Base-by-base conservation (phyloP, 1,140 invertebrate species). In the Zaprionus nigranus region DNA sequence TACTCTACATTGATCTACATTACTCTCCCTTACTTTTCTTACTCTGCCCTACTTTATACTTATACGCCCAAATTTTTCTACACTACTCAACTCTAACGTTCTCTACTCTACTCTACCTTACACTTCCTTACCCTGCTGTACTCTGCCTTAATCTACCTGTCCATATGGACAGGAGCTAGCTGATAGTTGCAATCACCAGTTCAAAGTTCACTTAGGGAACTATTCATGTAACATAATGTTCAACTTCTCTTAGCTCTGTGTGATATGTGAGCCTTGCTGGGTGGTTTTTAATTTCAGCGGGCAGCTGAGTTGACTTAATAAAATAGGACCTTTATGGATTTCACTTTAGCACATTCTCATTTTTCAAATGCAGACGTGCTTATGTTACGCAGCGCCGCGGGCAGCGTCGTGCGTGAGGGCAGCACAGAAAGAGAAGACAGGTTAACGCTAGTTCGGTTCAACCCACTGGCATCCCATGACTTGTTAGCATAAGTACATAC, bases 361-460 rank as follows among this genome's bases (percentile, higher is more conserved):
- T 51, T 51, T 51, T 51, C 20, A 51, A 51, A 20, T 24, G 46
- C 20, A 51, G 46, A 51, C 46, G 46, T 51, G 46, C 46, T 51
- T 51, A 24, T 51, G 46, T 51, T 51, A 51, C 46, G 4, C 17
- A 51, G 46, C 20, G 9, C 12, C 46, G 40, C 46, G 0, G 20
- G 40, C 40, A 7, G 6, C 6, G 5, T 46, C 9, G 40, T 46
- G 40, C 40, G 40, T 46, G 40, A 46, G 40, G 40, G n/a, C 12
- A 51, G 46, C 40, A 7, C n/a, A 1, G n/a, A 24, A 51, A 9
- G 22, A 13, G 46, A 20, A 13, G 5, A 2, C 11, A 3, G 11
- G 43, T 3, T 6, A 12, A 12, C 7, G 43, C 43, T 49, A 49
- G 43, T 49, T 49, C 3, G 1, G 46, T 1, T n/a, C 9, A 12